phyloP scores from a whole-genome alignment of 2,113 vertebrate species.

The Lamprologus ornatipinnis region DNA sequence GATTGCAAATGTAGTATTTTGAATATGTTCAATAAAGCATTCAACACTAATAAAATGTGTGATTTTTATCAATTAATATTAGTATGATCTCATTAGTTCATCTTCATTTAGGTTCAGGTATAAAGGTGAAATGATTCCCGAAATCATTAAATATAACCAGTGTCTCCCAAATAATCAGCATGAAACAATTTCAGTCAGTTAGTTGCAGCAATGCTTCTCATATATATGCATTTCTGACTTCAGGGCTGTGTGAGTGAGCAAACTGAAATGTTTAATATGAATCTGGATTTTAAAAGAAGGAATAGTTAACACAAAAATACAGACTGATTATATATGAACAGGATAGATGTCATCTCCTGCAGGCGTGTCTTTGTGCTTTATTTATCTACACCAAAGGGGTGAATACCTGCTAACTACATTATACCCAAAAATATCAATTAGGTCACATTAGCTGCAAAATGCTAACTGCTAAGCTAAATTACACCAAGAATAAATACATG shows the following conservation, averaged over 20 bases:
- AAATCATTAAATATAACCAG: background rate
- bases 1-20: background rate
- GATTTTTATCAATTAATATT: background rate
- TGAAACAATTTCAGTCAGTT: background rate
- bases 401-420: background rate
- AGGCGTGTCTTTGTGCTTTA: background rate
- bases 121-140: accelerated
- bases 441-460: background rate
- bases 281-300: background rate
- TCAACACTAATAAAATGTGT: background rate
- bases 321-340: accelerated
- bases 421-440: background rate
- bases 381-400: accelerated
- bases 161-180: background rate
- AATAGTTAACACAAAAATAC: background rate
- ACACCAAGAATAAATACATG: background rate
- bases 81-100: background rate
- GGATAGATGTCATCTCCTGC: background rate
- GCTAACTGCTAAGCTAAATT: background rate
- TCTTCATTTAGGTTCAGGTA: background rate
- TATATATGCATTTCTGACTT: background rate
- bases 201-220: accelerated
- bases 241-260: background rate
- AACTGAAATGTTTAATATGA: background rate
- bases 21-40: background rate